A percentile compares a stretch with the other conserved stretches of the same genome.
phyloP scores from a whole-genome alignment of 2,797 vertebrate genomes.

The Notolabrus celidotus region DNA sequence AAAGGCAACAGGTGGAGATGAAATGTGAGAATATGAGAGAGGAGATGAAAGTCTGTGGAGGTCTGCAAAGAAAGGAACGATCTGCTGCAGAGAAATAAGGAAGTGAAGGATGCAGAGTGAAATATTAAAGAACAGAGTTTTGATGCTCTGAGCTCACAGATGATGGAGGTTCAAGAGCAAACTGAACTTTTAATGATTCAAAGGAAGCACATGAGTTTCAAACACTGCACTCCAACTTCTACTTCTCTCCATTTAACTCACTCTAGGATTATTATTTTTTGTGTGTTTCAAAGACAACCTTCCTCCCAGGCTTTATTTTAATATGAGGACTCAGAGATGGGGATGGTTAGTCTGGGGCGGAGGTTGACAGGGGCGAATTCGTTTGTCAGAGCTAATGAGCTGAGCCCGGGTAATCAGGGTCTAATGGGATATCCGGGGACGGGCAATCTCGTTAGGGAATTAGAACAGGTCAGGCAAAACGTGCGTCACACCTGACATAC shows the following conservation, averaged over 20 bases:
- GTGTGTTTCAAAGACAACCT: no score
- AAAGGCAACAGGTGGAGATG: conserved; percentile 49
- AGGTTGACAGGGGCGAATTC: conserved; percentile 70
- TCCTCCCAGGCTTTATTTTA: neutral
- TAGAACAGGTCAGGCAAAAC: conserved; percentile 76
- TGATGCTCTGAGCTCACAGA: neutral
- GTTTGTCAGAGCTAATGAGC: conserved; percentile 83
- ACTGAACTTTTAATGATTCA: neutral
- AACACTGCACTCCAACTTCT: no score
- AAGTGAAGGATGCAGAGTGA: neutral
- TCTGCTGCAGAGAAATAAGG: neutral
- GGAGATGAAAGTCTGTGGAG: neutral
- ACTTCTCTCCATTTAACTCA: no score
- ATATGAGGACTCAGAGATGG: neutral
- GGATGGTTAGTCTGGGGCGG: conserved; percentile 21
- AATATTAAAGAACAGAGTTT: no score
- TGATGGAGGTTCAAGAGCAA: neutral
- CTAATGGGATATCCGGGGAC: conserved; percentile 85
- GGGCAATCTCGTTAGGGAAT: conserved; percentile 85
- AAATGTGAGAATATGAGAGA: conserved; percentile 44
- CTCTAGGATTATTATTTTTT: no score
- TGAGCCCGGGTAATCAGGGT: conserved; percentile 83
- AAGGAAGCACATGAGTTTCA: no score
- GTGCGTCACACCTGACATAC: conserved; percentile 79
- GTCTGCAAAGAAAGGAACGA: neutral